These are phyloP conservation scores for Epiblema foenella DNA, from an alignment of 2,888 invertebrate species.

Conservation along the genomic window DNA sequence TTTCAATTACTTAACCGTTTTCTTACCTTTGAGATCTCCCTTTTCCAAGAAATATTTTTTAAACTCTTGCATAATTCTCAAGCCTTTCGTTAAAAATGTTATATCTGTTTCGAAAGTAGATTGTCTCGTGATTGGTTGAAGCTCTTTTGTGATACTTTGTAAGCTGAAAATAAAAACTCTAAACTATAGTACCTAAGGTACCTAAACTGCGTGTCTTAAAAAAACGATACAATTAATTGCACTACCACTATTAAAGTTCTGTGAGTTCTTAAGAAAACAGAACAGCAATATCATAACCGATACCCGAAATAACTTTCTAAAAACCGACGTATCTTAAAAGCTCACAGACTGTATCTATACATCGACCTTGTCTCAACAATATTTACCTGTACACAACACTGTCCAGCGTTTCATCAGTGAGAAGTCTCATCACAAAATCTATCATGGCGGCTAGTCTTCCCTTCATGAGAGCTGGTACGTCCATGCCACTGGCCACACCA, in stretches of 20 bases:
- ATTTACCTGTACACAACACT: constrained; percentile 75
- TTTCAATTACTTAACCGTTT: neutral
- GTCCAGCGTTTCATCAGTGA: constrained; percentile 76
- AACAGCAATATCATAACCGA: too few relatives aligned
- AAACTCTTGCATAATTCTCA: constrained; percentile 73
- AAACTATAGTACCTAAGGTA: neutral
- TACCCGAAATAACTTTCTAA: too few relatives aligned
- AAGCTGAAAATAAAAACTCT: constrained; percentile 63
- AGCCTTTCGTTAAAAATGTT: constrained; percentile 64
- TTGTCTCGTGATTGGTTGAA: constrained; percentile 71
- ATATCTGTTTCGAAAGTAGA: constrained; percentile 70
- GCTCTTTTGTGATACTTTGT: constrained; percentile 71
- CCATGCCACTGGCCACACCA: constrained; percentile 73
- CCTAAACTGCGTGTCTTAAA: too few relatives aligned
- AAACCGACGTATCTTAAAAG: too few relatives aligned
- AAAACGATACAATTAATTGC: too few relatives aligned
- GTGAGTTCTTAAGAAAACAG: too few relatives aligned
- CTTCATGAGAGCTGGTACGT: constrained; percentile 60
- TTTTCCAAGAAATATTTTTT: constrained; percentile 73
- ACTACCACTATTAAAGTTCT: too few relatives aligned
- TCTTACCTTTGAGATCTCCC: constrained; percentile 77
- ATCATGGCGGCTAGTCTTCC: constrained; percentile 70
- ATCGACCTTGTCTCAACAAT: neutral
- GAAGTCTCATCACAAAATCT: constrained; percentile 73
- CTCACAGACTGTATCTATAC: too few relatives aligned